Evolutionary conservation across 2,888 invertebrate genomes (phyloP), one percentile per base, ranked within the genome.

Genomic region (Capitulum mitella): DNA sequence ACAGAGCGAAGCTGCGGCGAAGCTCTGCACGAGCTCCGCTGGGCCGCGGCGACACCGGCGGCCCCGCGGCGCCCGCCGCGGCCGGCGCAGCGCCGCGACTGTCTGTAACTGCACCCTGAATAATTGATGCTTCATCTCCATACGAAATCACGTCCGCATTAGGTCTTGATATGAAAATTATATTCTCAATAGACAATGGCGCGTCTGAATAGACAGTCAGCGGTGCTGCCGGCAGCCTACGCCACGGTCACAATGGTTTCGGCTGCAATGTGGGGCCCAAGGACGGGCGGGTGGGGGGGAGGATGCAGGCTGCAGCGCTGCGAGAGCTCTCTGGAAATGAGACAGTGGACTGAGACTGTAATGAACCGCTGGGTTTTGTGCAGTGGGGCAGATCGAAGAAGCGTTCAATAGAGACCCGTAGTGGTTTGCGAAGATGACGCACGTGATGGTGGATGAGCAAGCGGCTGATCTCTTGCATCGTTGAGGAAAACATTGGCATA

Each of bases 101-200:
- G 70, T 70, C 70, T 70, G 40, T 37, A 37, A 29, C 70, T 40
- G 70, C 37, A 29, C 37, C 40, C 22, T 70, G 70, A 70, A 70
- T 70, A 70, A 70, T 70, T 70, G 70, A 70, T 70, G 70, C 70
- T 26, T 70, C 70, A 70, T 70, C 40, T 70, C 70, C 70, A 70
- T 70, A 70, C 70, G 37, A 40, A 70, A 70, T 70, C 70, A 26
- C 70, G 40, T 70, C 70, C 37, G 70, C 70, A 40, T 40, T 40
- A 70, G n/a, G 70, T 70, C 70, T 70, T 70, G 37, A 70, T 70
- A 70, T 70, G 70, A 70, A 70, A 37, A 70, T 70, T 40, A 70
- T 70, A 70, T 70, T 70, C 70, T 70, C 70, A 70, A 40, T 70
- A 40, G 70, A 70, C 40, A 70, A 40, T 70, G 40, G 70, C n/a